Evolutionary conservation across 2,113 vertebrate species (phyloP), one percentile per base, ranked within the genome.

Genomic region (Diphyllodes magnificus): DNA sequence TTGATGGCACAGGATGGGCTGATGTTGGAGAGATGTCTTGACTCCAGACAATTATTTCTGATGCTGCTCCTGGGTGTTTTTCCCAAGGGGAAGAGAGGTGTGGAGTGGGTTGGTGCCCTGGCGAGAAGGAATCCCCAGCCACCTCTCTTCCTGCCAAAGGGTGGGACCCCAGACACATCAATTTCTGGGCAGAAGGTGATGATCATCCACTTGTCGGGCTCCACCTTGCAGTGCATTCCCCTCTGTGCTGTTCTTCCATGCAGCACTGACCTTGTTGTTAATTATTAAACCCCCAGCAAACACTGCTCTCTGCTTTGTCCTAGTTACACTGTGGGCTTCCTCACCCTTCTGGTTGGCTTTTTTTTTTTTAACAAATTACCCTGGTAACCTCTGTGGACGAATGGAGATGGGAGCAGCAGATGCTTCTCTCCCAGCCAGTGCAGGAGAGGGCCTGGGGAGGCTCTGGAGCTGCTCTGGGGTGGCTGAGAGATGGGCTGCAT

Each of bases 251-350:
- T 47, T 88, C 92, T 82, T 86, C 49, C 21, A 4, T 50, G 80
- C 82, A 40, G 71, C 1, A 0, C 86, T 96, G 96, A 95, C 92
- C 94, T 94, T 92, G 93, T 88, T 93, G 95, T 96, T 96, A 96
- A 96, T 96, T 94, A 96, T 97, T 97, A 95, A 97, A 92, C 90
- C 82, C 93, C 82, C 76, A 71, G 93, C 90, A 97, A 96, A 95
- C 92, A 84, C 64, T 30, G 76, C 79, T 91, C 4, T 0, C 33
- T 78, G 88, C 83, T 95, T 71, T 84, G 92, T 59, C 93, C 95
- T 90, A 94, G 79, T 88, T 96, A 95, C 50, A 3, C 91, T 2
- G 31, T 82, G 91, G 81, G 84, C 78, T 93, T 85, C 92, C 92
- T 95, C 10, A 1, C 42, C 45, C 44, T 76, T 87, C 35, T 44